A percentile compares a stretch with the other conserved stretches of the same genome.
Conservation (phyloP, 2,888 invertebrate genomes). For the Germaria angustata region DNA sequence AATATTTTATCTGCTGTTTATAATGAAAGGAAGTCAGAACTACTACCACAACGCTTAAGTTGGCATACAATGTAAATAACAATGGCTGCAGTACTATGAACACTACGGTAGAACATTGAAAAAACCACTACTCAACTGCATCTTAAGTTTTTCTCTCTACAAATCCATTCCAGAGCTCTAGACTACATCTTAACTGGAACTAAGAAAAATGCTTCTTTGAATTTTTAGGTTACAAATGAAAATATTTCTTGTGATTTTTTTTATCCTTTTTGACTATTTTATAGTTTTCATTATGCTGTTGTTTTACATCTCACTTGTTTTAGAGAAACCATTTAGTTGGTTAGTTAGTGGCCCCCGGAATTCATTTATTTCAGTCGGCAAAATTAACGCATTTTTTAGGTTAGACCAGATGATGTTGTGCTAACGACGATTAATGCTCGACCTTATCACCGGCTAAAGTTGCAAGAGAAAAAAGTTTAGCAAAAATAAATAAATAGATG, state of each 20-base stretch:
- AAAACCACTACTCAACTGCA: constrained; percentile 27
- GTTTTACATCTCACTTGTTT: constrained; percentile 55
- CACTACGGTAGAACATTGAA: no score
- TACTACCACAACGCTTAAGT: background rate
- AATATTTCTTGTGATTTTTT: constrained; percentile 68
- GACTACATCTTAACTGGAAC: constrained; percentile 41
- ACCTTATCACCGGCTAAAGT: constrained; percentile 54
- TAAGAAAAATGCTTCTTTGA: constrained; percentile 54
- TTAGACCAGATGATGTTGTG: constrained; percentile 61
- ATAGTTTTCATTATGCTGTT: constrained; percentile 9
- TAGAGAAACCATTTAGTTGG: constrained; percentile 59
- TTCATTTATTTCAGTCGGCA: constrained; percentile 72
- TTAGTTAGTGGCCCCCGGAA: constrained; percentile 59
- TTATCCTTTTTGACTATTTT: background rate
- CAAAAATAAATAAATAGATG: background rate
- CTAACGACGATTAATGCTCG: constrained; percentile 64
- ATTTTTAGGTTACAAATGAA: constrained; percentile 56
- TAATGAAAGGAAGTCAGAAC: constrained; percentile 35
- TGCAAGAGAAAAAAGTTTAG: background rate
- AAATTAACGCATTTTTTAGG: constrained; percentile 59
- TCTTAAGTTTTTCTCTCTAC: constrained; percentile 11
- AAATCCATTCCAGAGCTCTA: background rate
- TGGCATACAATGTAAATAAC: constrained; percentile 41
- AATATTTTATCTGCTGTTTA: constrained; percentile 46
- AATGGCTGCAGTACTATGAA: background rate